phyloP scores from a whole-genome alignment of 2,113 vertebrate species.

The Genyomyrus donnyi region DNA sequence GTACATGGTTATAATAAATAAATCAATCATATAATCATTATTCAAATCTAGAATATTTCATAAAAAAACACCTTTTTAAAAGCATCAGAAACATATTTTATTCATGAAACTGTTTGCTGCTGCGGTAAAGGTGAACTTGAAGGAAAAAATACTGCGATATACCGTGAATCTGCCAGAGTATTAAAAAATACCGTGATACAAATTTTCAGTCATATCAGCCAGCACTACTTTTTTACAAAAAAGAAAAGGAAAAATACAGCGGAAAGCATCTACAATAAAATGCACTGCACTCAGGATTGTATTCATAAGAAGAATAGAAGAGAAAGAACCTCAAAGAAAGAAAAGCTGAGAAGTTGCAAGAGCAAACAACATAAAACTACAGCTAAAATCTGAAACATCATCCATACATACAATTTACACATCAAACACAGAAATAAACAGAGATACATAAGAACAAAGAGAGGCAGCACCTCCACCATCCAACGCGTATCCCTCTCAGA shows the following conservation, averaged over 20 bases:
- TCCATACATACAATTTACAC: not conserved
- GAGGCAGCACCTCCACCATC: conserved; percentile 60
- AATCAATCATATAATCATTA: not conserved
- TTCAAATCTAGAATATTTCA: not conserved
- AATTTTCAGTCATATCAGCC: not conserved
- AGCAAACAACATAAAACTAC: not conserved
- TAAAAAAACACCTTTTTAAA: not conserved
- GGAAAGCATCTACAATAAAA: not conserved
- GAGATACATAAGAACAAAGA: not conserved
- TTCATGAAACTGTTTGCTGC: not conserved
- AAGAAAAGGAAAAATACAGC: not conserved
- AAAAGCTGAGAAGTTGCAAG: not conserved
- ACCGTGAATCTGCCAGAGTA: not conserved
- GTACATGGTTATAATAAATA: not conserved
- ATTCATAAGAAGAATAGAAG: not conserved
- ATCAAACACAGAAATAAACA: not conserved
- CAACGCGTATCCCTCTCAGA: conserved; percentile 63
- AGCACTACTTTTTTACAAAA: not conserved
- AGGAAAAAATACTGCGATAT: not conserved
- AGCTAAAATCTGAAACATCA: not conserved
- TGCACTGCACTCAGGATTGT: not conserved
- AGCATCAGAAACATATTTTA: not conserved
- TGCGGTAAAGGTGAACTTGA: not conserved
- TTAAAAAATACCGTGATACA: not conserved
- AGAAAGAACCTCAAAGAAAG: not conserved